Percentiles rank a stretch among this genome's conserved stretches.
Evolutionary conservation across 37 sponge, comb jelly and placozoan genomes (phyloP).

Genomic region (Geodia barretti): DNA sequence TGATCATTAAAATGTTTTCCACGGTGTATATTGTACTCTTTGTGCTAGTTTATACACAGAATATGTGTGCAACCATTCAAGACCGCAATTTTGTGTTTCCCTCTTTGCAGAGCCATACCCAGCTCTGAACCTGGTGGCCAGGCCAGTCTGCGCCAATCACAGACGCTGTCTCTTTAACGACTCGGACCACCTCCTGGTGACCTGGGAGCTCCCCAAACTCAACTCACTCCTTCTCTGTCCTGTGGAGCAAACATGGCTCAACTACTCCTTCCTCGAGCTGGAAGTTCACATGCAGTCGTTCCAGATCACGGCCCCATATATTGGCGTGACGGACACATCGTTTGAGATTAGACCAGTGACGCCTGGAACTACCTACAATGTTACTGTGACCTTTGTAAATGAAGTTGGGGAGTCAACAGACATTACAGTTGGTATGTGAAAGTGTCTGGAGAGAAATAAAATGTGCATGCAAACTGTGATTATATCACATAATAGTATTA

Average conservation of each 20-base stretch:
- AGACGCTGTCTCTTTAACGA: background rate
- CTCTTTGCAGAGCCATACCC: background rate
- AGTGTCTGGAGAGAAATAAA: too few species aligned
- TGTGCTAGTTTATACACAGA: too few species aligned
- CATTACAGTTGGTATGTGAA: constrained; percentile 26
- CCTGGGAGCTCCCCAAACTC: background rate
- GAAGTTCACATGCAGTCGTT: constrained; percentile 3
- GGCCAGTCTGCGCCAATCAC: background rate
- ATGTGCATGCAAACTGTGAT: background rate
- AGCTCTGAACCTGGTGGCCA: background rate
- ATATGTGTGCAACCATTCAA: too few species aligned
- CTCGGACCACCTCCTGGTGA: background rate
- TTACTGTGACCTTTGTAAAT: constrained; percentile 22
- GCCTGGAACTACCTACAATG: constrained; percentile 32
- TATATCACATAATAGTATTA: background rate
- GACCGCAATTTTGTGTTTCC: background rate
- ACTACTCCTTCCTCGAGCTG: constrained; percentile 33
- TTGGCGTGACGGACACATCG: background rate
- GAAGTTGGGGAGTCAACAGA: constrained; percentile 33
- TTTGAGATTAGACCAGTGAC: constrained; percentile 15
- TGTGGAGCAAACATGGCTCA: background rate
- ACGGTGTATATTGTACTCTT: too few species aligned
- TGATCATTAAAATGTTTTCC: too few species aligned
- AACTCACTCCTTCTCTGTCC: constrained; percentile 39
- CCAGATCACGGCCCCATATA: background rate